These are phyloP conservation scores for Oreocharis arfaki DNA, from an alignment of 2,113 vertebrate species.

Conservation along the genomic window DNA sequence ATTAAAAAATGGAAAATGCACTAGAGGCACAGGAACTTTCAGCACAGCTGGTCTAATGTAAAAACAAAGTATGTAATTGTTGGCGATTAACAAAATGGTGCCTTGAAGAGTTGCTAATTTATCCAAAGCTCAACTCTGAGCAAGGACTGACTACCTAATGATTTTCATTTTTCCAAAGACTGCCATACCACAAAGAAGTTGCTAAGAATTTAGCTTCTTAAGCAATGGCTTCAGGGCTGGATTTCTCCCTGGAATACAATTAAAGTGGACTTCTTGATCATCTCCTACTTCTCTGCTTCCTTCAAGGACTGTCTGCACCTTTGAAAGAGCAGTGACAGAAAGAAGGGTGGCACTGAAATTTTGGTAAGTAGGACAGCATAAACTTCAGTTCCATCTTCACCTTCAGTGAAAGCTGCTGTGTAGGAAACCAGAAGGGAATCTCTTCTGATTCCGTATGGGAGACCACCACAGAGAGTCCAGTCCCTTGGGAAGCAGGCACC, in stretches of 20 bases:
- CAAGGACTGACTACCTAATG: conserved; percentile 10
- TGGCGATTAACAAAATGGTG: conserved; percentile 44
- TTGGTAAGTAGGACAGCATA: background rate
- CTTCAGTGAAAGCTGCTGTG: fast-evolving
- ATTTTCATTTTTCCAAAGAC: conserved; percentile 18
- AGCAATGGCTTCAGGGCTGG: background rate
- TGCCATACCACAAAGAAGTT: background rate
- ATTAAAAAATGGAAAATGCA: conserved; percentile 41
- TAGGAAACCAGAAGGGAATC: background rate
- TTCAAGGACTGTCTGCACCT: background rate
- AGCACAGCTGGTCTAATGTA: conserved; percentile 62
- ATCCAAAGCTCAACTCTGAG: background rate
- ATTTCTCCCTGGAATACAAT: background rate
- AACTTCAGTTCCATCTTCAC: background rate
- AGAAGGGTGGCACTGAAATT: background rate
- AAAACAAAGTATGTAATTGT: conserved; percentile 63
- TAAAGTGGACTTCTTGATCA: background rate
- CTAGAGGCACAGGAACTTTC: conserved; percentile 16
- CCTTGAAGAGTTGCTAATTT: conserved; percentile 55
- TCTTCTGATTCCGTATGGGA: background rate
- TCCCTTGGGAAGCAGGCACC: background rate
- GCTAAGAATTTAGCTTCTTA: background rate
- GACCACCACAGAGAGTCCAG: background rate
- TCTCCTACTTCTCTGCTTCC: background rate
- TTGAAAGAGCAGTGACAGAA: background rate